Percentiles rank a stretch among this genome's conserved stretches.
phyloP scores from a whole-genome alignment of 2,888 invertebrate species.

The Reticulitermes lucifugus region DNA sequence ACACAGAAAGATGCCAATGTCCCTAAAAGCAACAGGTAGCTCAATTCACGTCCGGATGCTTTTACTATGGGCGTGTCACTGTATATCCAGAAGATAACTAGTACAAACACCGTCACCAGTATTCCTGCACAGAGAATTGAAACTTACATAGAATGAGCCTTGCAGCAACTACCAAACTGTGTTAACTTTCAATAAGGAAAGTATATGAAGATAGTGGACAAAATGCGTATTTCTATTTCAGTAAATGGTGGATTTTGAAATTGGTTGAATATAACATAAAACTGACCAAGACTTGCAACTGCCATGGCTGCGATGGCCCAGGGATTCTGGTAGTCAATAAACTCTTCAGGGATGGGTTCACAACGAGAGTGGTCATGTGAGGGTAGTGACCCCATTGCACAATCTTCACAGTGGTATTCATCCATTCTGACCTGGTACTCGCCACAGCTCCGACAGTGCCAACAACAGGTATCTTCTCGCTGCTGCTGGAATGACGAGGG shows the following conservation, averaged over 20 bases:
- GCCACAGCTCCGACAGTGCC: conserved; percentile 66
- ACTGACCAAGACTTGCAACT: conserved; percentile 61
- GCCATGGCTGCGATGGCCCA: conserved; percentile 65
- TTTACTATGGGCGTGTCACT: conserved; percentile 69
- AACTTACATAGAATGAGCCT: neutral
- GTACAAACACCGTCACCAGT: conserved; percentile 63
- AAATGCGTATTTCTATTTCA: too few species aligned
- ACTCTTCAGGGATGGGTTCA: conserved; percentile 63
- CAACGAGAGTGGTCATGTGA: conserved; percentile 62
- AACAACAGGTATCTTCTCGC: conserved; percentile 66
- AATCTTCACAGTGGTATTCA: conserved; percentile 65
- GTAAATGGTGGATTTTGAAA: too few species aligned
- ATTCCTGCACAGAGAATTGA: conserved; percentile 61
- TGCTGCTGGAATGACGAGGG: conserved; percentile 55
- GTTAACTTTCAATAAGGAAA: too few species aligned
- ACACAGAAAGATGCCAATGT: conserved; percentile 66
- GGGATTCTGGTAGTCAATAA: conserved; percentile 64
- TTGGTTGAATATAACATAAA: neutral
- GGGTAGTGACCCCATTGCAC: conserved; percentile 62
- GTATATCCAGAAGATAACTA: conserved; percentile 65
- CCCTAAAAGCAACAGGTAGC: conserved; percentile 65
- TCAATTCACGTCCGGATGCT: conserved; percentile 68
- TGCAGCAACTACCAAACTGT: too few species aligned
- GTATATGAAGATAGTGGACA: too few species aligned
- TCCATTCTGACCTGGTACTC: conserved; percentile 62